Conservation (phyloP, 2,888 invertebrate genomes). For the Choreutis nemorana region DNA sequence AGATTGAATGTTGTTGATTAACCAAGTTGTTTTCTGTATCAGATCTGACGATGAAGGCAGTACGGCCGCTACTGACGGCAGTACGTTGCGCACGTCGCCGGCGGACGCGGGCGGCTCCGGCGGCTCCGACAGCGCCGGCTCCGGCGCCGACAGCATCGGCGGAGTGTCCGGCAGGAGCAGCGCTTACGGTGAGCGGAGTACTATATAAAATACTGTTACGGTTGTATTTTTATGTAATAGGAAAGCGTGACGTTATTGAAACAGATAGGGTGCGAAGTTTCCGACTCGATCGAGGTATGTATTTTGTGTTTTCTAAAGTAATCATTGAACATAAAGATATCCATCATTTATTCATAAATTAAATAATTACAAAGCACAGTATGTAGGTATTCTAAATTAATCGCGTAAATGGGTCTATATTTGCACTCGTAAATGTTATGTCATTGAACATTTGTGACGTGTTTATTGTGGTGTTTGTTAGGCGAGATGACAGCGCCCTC, state of each 20-base stretch:
- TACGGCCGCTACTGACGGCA: conserved; percentile 94
- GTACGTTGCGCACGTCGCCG: conserved; percentile 76
- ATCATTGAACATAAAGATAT: too few species aligned
- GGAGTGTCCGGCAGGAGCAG: conserved; percentile 96
- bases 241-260: too few species aligned
- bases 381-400: too few species aligned
- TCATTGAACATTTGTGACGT: background rate
- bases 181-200: conserved; percentile 76
- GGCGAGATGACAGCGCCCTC: conserved; percentile 47
- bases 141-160: conserved; percentile 90
- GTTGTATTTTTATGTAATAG: too few species aligned
- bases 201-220: too few species aligned
- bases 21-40: conserved; percentile 16
- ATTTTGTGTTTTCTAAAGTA: too few species aligned
- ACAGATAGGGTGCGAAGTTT: too few species aligned
- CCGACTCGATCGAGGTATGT: too few species aligned
- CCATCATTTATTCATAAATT: too few species aligned
- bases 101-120: conserved; percentile 59
- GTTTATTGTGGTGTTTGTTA: conserved; percentile 17
- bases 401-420: conserved; percentile 16
- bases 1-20: background rate
- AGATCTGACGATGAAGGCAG: conserved; percentile 96
- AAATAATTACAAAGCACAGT: too few species aligned
- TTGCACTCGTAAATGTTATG: conserved; percentile 11
- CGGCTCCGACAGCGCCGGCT: conserved; percentile 90